Evolutionary conservation across 2,113 vertebrate species (phyloP), one percentile per base, ranked within the genome.

Genomic region (Cichladusa arquata): DNA sequence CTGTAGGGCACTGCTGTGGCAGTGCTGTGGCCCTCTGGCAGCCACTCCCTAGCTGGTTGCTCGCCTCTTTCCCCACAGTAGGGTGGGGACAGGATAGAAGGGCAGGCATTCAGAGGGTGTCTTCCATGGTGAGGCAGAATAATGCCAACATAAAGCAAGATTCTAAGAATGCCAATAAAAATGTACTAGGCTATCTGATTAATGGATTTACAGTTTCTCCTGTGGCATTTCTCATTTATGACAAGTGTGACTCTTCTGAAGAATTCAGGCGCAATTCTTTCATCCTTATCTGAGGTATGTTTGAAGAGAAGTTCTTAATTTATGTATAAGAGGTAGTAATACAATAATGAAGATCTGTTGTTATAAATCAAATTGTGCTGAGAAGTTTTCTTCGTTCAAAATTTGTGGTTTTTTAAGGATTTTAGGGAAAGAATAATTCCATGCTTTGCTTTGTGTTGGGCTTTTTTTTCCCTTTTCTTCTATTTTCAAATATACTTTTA

Each of bases 31-130:
- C 8, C 1, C 3, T 38, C 24, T 58, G 19, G 7, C 29, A 44
- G 33, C 36, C 12, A 18, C 44, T 3, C n/a, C 22, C 14, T 0
- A 1, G 9, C 12, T 12, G 8, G 8, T 50, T 9, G 2, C 58
- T 73, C 3, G 0, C 20, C 66, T 6, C 1, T 18, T n/a, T n/a
- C 28, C 26, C 15, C 4, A 0, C 28, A 29, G 71, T 20, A 6
- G 24, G 18, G 7, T 24, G 8, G 24, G 18, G 8, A 48, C 23
- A 40, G 31, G 34, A 76, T 38, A 19, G 38, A 42, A 81, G 17
- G 14, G 18, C 23, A 23, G 25, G 33, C 3, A 0, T 78, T 71
- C 14, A 36, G 11, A 56, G 25, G 19, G 2, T 42, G 4, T 67
- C 64, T 83, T 61, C 45, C 45, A 17, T 25, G 22, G 14, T 5